Base-by-base conservation (phyloP, 2,797 vertebrate genomes). In the Selene dorsalis region DNA sequence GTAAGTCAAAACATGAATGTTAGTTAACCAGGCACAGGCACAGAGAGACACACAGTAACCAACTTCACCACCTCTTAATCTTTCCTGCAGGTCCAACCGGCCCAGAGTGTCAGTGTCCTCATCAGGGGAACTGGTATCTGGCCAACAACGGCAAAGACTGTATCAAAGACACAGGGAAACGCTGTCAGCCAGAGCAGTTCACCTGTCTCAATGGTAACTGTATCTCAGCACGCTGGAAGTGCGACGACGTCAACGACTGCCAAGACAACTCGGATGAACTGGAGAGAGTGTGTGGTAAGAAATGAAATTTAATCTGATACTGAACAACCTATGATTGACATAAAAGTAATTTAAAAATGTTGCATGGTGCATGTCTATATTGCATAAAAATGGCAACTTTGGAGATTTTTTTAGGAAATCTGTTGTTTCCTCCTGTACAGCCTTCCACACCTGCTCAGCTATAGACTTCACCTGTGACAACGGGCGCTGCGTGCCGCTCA, bases 21-120 rank as follows among this genome's bases (percentile, higher is more conserved):
- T 3, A 17, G 30, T 59, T 7, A 63, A 69, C 41, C 12, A 14
- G 22, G 35, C 32, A 22, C 9, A 56, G 30, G 35, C 5, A 65
- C 39, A 70, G 24, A 43, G 26, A 57, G 14, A 53, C 50, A n/a
- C 6, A 41, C 30, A 64, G 30, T 6, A 3, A 5, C 48, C 81
- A 41, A 71, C 13, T 48, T 79, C 8, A 59, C 45, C 30, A 69
- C 13, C 13, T 22, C 14, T 35, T 69, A 47, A 63, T 84, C 20
- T 68, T 18, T 53, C 32, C 82, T 88, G 28, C 73, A 98, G 97
- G 97, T 87, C 97, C 97, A 2, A 41, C 88, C 60, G 97, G 97
- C 75, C 94, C 96, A 22, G 97, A 99, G 82, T 99, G 97, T 81
- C 97, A 98, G 84, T 99, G 97, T 82, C 97, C 97, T 69, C 94